These are phyloP conservation scores for Sorex fumeus DNA, from an alignment of 2,113 vertebrate genomes.

Conservation along the genomic window DNA sequence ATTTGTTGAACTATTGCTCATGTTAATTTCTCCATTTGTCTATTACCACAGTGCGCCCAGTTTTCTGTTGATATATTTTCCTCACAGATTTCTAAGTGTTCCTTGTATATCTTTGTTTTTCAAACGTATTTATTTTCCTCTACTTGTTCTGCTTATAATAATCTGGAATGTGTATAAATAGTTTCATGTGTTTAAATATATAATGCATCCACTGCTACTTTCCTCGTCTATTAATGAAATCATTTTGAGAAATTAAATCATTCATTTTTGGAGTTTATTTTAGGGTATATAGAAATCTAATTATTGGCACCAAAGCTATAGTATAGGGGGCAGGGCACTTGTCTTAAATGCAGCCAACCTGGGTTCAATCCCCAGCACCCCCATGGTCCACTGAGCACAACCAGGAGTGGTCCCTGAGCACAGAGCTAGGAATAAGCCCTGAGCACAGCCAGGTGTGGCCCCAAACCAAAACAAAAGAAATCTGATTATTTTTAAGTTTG, in stretches of 20 bases:
- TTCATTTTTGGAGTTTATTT: neutral
- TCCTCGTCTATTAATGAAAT: neutral
- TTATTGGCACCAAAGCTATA: neutral
- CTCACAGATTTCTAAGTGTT: neutral
- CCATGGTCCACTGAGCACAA: too few species aligned
- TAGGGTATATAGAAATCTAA: neutral
- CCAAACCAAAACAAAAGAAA: neutral
- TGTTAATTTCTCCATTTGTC: neutral
- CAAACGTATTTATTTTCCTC: neutral
- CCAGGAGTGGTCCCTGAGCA: too few species aligned
- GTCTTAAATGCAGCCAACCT: too few species aligned
- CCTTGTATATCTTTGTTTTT: constrained; percentile 9
- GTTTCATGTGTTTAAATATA: neutral
- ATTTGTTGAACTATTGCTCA: neutral
- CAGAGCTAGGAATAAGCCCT: too few species aligned
- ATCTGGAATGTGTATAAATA: neutral
- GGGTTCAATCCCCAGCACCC: too few species aligned
- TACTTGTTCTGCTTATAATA: neutral
- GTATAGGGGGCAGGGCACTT: too few species aligned
- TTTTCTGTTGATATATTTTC: constrained; percentile 15
- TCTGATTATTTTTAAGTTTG: constrained; percentile 27
- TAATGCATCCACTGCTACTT: neutral
- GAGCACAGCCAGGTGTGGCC: too few species aligned
- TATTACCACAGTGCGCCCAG: neutral
- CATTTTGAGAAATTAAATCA: neutral